Conservation (phyloP, 2,888 invertebrate genomes). For the Cenopis cana region DNA sequence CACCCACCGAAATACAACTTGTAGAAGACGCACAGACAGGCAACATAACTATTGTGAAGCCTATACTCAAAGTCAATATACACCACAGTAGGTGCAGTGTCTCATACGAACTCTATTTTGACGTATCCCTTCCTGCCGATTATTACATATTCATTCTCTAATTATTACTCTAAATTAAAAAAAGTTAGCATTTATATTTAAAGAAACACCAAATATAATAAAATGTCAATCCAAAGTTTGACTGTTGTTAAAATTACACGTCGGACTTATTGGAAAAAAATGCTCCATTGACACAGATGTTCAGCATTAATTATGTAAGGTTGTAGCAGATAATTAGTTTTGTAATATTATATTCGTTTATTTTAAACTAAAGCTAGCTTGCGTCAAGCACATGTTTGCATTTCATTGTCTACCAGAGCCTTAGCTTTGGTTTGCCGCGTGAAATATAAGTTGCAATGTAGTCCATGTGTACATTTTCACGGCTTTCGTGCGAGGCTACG, state of each 20-base stretch:
- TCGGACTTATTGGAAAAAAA: conserved; percentile 37
- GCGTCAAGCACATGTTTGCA: conserved; percentile 51
- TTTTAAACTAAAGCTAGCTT: conserved; percentile 51
- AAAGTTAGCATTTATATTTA: neutral
- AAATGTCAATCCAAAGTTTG: conserved; percentile 20
- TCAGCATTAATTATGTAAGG: conserved; percentile 76
- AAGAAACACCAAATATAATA: neutral
- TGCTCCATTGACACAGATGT: conserved; percentile 77
- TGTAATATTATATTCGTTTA: conserved; percentile 58
- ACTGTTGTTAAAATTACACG: conserved; percentile 11
- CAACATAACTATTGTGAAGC: neutral
- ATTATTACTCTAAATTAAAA: neutral
- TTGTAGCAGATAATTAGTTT: conserved; percentile 65
- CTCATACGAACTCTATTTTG: neutral
- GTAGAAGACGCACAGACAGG: no score
- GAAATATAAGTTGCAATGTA: conserved; percentile 23
- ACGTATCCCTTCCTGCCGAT: neutral
- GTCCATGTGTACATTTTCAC: conserved; percentile 55
- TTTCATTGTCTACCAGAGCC: conserved; percentile 41
- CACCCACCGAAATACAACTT: no score
- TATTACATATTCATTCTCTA: no score
- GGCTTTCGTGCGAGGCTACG: conserved; percentile 58
- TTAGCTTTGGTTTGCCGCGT: conserved; percentile 48
- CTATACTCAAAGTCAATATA: no score
- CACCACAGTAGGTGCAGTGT: neutral